A percentile compares a stretch with the other conserved stretches of the same genome.
Evolutionary conservation across 2,113 vertebrate species (phyloP).

Genomic region (Hemibagrus wyckioides): DNA sequence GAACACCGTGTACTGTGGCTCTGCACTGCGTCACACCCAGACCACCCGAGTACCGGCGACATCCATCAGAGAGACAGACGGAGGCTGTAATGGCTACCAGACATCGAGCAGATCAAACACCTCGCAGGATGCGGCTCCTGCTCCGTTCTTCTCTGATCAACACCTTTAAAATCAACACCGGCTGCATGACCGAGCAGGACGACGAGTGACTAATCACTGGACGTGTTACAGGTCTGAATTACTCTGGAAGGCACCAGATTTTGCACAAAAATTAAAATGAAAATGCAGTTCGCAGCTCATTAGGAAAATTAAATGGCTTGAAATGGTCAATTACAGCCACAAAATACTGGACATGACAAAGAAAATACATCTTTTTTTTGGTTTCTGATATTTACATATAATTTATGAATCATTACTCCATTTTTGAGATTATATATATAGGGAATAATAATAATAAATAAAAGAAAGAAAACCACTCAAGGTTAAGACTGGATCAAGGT

Average conservation of each 20-base stretch:
- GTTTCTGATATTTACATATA: too few species aligned
- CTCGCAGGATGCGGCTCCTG: background rate
- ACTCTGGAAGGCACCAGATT: background rate
- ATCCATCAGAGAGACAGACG: background rate
- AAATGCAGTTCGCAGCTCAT: background rate
- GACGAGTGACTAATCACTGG: background rate
- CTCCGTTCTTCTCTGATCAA: background rate
- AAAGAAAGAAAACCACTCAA: background rate
- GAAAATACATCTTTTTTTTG: too few species aligned
- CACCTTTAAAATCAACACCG: background rate
- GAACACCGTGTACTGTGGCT: background rate
- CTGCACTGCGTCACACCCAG: conserved; percentile 34
- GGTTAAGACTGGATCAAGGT: background rate
- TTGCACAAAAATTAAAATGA: background rate
- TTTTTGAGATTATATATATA: too few species aligned
- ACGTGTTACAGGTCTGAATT: background rate
- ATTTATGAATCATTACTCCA: too few species aligned
- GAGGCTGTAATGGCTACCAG: background rate
- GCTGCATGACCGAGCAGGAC: background rate
- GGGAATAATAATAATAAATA: background rate
- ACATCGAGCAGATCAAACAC: background rate
- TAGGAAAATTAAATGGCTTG: background rate
- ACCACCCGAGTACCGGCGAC: background rate
- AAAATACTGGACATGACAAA: background rate
- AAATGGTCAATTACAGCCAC: background rate